Conservation (phyloP, 2,113 vertebrate species). For the Epinephelus lanceolatus region DNA sequence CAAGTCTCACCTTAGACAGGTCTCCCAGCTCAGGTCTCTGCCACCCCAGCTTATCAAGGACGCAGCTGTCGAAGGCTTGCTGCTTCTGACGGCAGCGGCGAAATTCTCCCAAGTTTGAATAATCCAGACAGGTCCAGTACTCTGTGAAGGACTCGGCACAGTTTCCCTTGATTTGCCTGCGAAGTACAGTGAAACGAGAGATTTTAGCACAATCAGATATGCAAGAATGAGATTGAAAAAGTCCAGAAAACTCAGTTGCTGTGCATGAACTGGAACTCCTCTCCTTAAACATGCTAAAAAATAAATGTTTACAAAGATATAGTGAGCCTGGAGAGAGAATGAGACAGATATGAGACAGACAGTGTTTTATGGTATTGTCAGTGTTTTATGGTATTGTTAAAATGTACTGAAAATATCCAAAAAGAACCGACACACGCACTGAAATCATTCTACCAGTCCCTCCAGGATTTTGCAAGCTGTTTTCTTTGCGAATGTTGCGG, state of each 20-base stretch:
- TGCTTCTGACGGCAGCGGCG: constrained; percentile 92
- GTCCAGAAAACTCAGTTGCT: background rate
- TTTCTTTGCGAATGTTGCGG: too few species aligned
- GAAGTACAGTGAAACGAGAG: constrained; percentile 14
- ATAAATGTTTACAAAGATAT: background rate
- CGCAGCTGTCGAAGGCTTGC: constrained; percentile 92
- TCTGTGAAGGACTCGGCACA: constrained; percentile 95
- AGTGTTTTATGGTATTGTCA: too few species aligned
- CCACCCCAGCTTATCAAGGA: constrained; percentile 96
- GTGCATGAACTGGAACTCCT: background rate
- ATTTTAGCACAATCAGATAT: constrained; percentile 20
- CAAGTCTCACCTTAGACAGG: constrained; percentile 92
- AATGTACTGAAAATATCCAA: too few species aligned
- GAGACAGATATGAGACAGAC: too few species aligned
- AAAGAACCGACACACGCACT: too few species aligned
- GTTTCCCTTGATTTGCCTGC: constrained; percentile 92
- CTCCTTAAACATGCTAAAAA: background rate
- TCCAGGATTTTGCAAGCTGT: too few species aligned
- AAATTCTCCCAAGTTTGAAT: constrained; percentile 83
- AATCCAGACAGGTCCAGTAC: constrained; percentile 97
- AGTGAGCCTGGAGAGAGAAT: background rate
- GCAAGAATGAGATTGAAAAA: background rate
- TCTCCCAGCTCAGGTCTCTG: constrained; percentile 92
- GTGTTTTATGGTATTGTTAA: too few species aligned
- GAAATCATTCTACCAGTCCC: too few species aligned